phyloP scores from a whole-genome alignment of 1,140 invertebrate species.

The Artemia franciscana region DNA sequence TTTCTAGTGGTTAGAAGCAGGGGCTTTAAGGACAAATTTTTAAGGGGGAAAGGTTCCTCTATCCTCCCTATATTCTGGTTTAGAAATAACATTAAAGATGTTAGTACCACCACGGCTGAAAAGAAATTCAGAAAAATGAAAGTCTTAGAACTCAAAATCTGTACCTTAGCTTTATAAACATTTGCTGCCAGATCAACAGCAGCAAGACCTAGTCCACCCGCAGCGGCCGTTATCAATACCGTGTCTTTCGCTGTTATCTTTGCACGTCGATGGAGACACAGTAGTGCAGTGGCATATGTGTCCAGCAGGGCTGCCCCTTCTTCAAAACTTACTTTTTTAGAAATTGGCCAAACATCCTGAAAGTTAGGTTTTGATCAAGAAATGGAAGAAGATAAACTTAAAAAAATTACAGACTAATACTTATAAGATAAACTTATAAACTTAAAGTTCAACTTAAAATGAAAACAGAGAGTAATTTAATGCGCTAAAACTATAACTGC shows the following conservation, averaged over 20 bases:
- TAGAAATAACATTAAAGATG: slow-evolving; percentile 4
- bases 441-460: too few relatives aligned
- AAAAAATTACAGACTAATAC: too few relatives aligned
- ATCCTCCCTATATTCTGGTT: too few relatives aligned
- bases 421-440: too few relatives aligned
- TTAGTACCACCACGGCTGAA: slow-evolving; percentile 7
- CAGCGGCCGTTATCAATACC: slow-evolving; percentile 30
- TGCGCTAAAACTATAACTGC: too few relatives aligned
- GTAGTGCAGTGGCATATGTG: slow-evolving; percentile 30
- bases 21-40: too few relatives aligned
- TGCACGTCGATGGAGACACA: slow-evolving; percentile 28
- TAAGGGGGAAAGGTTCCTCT: too few relatives aligned
- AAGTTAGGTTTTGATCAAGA: neutral
- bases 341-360: slow-evolving; percentile 31
- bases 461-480: too few relatives aligned
- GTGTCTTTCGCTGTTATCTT: slow-evolving; percentile 27
- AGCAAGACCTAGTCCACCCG: slow-evolving; percentile 31
- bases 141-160: neutral
- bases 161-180: slow-evolving; percentile 31
- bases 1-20: too few relatives aligned
- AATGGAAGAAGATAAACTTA: too few relatives aligned
- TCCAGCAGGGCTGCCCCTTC: slow-evolving; percentile 27
- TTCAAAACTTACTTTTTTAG: slow-evolving; percentile 22
- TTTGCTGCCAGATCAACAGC: slow-evolving; percentile 34
- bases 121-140: slow-evolving; percentile 5